Percentiles rank a stretch among this genome's conserved stretches.
phyloP scores from a whole-genome alignment of 2,888 invertebrate species.

The Macrosiphum euphorbiae region DNA sequence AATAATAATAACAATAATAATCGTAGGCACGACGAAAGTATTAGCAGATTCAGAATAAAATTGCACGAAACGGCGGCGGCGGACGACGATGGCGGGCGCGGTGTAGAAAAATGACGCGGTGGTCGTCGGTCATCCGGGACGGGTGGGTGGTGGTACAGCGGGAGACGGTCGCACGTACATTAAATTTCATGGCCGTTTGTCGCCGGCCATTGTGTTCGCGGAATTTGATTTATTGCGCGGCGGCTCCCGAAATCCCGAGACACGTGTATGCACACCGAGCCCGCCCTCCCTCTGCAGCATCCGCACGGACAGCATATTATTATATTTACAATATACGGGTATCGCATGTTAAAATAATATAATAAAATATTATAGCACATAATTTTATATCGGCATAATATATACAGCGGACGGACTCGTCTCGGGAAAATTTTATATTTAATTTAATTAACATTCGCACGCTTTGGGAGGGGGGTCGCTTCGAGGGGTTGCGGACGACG shows the following conservation, averaged over 20 bases:
- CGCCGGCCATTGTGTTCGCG: constrained; percentile 57
- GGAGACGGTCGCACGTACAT: background rate
- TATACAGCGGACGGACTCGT: background rate
- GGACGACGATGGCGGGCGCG: background rate
- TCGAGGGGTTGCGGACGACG: background rate
- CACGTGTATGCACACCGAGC: background rate
- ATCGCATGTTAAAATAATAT: background rate
- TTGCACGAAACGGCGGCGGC: background rate
- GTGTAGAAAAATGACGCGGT: constrained; percentile 11
- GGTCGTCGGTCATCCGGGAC: background rate
- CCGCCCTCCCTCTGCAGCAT: background rate
- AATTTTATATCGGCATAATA: too few relatives aligned
- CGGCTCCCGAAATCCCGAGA: constrained; percentile 35
- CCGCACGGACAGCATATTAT: background rate
- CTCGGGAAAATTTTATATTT: constrained; percentile 16
- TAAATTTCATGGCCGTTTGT: constrained; percentile 62
- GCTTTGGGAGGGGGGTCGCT: background rate
- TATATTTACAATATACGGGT: background rate
- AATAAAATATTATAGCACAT: background rate
- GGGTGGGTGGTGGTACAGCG: background rate
- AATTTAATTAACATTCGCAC: constrained; percentile 49
- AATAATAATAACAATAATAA: background rate
- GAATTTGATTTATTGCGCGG: constrained; percentile 45
- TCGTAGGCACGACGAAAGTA: background rate
- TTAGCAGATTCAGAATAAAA: background rate